Conservation (phyloP, 2,113 vertebrate genomes). For the Petroica traversi region DNA sequence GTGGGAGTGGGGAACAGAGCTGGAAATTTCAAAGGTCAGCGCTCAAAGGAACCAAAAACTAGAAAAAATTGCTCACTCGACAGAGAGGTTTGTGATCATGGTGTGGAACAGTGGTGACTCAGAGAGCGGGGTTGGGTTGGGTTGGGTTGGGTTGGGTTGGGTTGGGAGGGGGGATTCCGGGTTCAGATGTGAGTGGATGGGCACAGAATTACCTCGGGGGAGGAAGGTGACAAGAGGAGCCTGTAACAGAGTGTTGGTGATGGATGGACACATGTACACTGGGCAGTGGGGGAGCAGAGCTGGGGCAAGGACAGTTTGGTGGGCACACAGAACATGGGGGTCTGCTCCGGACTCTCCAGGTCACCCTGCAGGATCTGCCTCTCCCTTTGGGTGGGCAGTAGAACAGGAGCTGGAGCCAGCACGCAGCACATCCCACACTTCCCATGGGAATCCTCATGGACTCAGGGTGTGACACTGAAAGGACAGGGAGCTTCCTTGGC, state of each 20-base stretch:
- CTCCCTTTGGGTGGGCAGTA: fast-evolving
- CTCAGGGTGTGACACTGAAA: fast-evolving
- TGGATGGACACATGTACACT: fast-evolving
- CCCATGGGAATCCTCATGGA: not conserved
- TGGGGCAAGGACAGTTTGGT: not conserved
- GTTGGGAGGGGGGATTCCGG: not conserved
- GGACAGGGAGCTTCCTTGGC: not conserved
- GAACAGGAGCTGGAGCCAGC: not conserved
- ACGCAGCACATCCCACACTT: fast-evolving
- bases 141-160: not conserved
- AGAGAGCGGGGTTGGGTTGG: fast-evolving
- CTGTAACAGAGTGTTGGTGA: not conserved
- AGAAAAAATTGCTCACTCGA: not conserved
- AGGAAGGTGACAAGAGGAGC: not conserved
- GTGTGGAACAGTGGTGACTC: not conserved
- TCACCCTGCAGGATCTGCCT: not conserved
- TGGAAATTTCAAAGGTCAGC: constrained; percentile 27
- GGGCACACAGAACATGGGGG: not conserved
- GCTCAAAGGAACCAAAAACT: constrained; percentile 12
- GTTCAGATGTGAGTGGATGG: not conserved
- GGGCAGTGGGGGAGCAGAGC: not conserved
- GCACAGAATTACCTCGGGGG: not conserved
- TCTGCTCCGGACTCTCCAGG: not conserved
- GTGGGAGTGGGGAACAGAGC: not conserved
- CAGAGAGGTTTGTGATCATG: not conserved